phyloP scores from a whole-genome alignment of 2,888 invertebrate genomes.

The Drosophila percnosoma region DNA sequence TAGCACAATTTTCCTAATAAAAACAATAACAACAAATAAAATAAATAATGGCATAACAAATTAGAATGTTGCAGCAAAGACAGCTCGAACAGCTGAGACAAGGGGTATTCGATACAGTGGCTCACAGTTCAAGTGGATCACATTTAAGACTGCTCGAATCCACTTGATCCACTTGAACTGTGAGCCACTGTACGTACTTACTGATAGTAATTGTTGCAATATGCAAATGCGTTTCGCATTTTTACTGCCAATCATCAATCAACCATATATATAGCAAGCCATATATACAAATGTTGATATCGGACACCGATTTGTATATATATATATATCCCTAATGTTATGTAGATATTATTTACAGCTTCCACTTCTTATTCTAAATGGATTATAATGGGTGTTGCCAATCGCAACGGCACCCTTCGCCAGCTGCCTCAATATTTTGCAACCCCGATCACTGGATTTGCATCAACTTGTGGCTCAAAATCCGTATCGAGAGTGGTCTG shows the following conservation, averaged over 20 bases:
- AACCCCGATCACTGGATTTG: slow-evolving; percentile 12
- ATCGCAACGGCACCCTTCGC: not conserved
- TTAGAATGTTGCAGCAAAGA: not conserved
- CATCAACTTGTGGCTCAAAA: slow-evolving; percentile 30
- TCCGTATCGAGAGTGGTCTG: slow-evolving; percentile 32
- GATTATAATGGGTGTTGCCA: slow-evolving; percentile 5
- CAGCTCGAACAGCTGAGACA: not conserved
- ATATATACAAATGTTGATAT: no score
- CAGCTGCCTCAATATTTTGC: not conserved
- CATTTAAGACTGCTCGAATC: no score
- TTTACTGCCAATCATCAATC: no score
- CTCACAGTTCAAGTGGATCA: no score
- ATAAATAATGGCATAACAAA: not conserved
- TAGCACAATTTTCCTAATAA: not conserved
- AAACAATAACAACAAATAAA: not conserved
- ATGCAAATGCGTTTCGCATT: not conserved
- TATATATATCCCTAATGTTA: not conserved
- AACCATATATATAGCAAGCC: no score
- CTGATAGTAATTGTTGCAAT: not conserved
- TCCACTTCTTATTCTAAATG: not conserved
- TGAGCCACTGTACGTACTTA: not conserved
- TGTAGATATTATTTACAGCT: not conserved
- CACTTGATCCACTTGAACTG: no score
- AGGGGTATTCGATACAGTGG: no score
- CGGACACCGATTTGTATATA: no score